Percentiles rank a stretch among this genome's conserved stretches.
These are phyloP conservation scores for Crotalus helleri DNA, from an alignment of 2,113 vertebrate species.

Conservation along the genomic window DNA sequence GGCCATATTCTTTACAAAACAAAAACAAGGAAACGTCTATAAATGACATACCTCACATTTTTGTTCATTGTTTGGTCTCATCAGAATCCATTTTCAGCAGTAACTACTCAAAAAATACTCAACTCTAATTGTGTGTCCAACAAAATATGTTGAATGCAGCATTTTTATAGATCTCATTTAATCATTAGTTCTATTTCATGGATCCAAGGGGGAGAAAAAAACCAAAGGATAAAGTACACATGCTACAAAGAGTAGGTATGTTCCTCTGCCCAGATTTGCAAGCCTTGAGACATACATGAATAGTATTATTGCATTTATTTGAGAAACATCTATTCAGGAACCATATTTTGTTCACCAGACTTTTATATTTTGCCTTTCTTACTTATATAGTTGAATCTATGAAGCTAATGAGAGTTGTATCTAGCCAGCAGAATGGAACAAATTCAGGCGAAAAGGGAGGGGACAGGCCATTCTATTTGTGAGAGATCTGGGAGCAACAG, in stretches of 20 bases:
- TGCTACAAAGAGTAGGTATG: not conserved
- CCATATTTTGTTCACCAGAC: not conserved
- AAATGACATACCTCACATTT: not conserved
- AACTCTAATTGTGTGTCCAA: not conserved
- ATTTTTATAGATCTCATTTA: not conserved
- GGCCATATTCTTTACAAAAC: not conserved
- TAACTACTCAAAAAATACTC: not conserved
- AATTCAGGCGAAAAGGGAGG: not conserved
- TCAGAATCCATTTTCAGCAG: not conserved
- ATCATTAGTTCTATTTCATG: not conserved
- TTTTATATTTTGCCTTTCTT: not conserved
- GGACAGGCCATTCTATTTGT: not conserved
- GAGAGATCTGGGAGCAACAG: not conserved
- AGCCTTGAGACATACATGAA: not conserved
- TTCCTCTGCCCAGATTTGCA: not conserved
- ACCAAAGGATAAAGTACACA: not conserved
- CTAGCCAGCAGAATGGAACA: not conserved
- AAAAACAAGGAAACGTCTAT: not conserved
- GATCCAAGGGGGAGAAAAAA: not conserved
- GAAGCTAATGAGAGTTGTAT: not conserved
- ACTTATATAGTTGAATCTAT: not conserved
- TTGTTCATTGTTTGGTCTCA: not conserved
- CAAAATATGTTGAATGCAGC: not conserved
- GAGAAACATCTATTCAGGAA: not conserved
- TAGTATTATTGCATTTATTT: not conserved